Base-by-base conservation (phyloP, 2,888 invertebrate genomes). In the Caenorhabditis sp. region DNA sequence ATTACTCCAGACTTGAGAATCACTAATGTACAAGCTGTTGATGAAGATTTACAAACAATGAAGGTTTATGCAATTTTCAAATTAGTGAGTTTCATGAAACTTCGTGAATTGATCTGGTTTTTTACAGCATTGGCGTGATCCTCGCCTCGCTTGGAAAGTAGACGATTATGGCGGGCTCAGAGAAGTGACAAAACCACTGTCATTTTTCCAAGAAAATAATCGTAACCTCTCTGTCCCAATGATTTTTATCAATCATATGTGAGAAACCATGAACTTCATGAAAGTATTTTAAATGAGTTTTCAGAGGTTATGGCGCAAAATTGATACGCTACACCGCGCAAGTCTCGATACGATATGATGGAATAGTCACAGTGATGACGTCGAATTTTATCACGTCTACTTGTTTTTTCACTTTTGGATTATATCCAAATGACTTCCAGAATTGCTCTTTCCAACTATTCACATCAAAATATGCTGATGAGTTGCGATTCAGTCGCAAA, bases 371-470 rank as follows among this genome's bases (percentile, higher is more conserved):
- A 43, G 14, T 43, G 43, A 43, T 17, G 14, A 43, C 43, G 14
- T 10, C 2, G 6, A 43, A 17, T 19, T 43, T 36, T 1, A 49
- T 70, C 12, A 66, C 59, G 27, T 19, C 60, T 0, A 21, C 67
- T 1, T 73, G 73, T n/a, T 49, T 59, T 8, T 73, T 73, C 54
- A 17, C 10, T 3, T 73, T 66, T 49, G 68, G 65, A n/a, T 55
- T 61, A 0, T 73, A 58, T 53, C 73, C 73, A 4, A 59, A 66
- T 58, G 73, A 73, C 43, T 68, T 55, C 24, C 73, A 73, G 17
- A 73, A 73, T 23, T 73, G 73, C 49, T 55, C 68, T 0, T 57
- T 73, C 6, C 62, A 60, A 3, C 26, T 72, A 10, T 58, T 60
- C 21, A 10, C 67, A 1, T 53, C 60, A 54, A 53, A 27, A 49